Conservation (phyloP, 2,113 vertebrate species). For the Elaphurus davidianus region DNA sequence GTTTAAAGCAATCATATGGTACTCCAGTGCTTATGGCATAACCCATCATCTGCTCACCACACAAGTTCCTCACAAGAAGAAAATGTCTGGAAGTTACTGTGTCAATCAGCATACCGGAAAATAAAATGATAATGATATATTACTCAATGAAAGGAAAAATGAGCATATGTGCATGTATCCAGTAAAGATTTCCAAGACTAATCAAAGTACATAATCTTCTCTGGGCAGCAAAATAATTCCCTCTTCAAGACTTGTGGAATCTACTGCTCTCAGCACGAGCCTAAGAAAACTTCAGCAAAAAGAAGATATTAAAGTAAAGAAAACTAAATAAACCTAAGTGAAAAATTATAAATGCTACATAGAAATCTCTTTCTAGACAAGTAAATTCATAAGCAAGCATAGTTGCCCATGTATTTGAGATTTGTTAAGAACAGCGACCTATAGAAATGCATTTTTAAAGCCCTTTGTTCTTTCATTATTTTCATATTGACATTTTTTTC, state of each 20-base stretch:
- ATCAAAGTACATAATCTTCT: slow-evolving; percentile 6
- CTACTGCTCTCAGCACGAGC: background rate
- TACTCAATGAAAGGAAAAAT: slow-evolving; percentile 13
- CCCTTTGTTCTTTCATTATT: background rate
- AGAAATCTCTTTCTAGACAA: background rate
- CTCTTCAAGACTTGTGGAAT: background rate
- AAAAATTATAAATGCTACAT: background rate
- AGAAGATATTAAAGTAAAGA: background rate
- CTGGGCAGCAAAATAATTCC: slow-evolving; percentile 35
- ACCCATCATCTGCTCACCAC: slow-evolving; percentile 46
- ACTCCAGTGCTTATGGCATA: background rate
- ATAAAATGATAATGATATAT: slow-evolving; percentile 38
- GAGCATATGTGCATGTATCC: background rate
- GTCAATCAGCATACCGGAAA: slow-evolving; percentile 34
- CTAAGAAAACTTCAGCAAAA: background rate
- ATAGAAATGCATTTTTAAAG: background rate
- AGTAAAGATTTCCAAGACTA: slow-evolving; percentile 44
- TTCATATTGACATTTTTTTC: background rate
- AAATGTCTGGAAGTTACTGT: slow-evolving; percentile 31
- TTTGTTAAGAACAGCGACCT: background rate
- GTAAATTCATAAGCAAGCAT: background rate
- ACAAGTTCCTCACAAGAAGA: background rate
- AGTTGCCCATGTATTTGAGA: background rate
- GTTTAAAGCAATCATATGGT: background rate
- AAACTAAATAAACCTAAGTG: background rate